phyloP scores from a whole-genome alignment of 1,140 invertebrate genomes.

The Drosophila ambigua region DNA sequence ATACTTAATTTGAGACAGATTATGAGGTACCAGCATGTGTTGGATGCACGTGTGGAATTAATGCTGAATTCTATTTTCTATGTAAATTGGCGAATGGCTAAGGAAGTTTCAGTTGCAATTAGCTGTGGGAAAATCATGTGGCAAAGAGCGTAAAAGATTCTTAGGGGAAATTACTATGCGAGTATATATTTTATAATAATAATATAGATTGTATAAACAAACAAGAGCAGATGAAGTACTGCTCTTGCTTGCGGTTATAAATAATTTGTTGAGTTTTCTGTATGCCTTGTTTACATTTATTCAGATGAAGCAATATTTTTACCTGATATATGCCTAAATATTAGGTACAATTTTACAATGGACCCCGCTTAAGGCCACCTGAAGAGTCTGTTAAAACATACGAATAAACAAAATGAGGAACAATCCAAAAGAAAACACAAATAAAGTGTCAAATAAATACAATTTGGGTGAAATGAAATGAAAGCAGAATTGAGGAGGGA shows the following conservation, averaged over 20 bases:
- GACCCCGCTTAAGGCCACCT: constrained; percentile 15
- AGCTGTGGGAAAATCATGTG: constrained; percentile 27
- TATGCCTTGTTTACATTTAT: constrained; percentile 13
- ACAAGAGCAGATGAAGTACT: background rate
- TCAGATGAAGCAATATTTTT: constrained; percentile 31
- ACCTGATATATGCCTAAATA: background rate
- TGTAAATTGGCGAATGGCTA: constrained; percentile 29
- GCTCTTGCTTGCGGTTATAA: background rate
- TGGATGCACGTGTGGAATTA: constrained; percentile 12
- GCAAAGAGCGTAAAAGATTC: constrained; percentile 8
- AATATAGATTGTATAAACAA: too few relatives aligned
- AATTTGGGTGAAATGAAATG: constrained; percentile 28
- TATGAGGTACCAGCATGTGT: background rate
- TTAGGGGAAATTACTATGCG: background rate
- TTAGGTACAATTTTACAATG: too few relatives aligned
- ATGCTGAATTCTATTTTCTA: constrained; percentile 31
- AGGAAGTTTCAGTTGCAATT: constrained; percentile 8
- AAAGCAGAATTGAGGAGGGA: constrained; percentile 44
- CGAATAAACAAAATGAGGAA: constrained; percentile 23
- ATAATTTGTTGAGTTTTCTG: background rate
- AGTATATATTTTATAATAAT: background rate
- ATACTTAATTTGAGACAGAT: background rate
- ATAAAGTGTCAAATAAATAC: constrained; percentile 58
- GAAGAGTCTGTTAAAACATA: constrained; percentile 25
- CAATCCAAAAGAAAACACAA: constrained; percentile 45